These are phyloP conservation scores for Syncerus caffer DNA, from an alignment of 2,797 vertebrate genomes.

Conservation along the genomic window DNA sequence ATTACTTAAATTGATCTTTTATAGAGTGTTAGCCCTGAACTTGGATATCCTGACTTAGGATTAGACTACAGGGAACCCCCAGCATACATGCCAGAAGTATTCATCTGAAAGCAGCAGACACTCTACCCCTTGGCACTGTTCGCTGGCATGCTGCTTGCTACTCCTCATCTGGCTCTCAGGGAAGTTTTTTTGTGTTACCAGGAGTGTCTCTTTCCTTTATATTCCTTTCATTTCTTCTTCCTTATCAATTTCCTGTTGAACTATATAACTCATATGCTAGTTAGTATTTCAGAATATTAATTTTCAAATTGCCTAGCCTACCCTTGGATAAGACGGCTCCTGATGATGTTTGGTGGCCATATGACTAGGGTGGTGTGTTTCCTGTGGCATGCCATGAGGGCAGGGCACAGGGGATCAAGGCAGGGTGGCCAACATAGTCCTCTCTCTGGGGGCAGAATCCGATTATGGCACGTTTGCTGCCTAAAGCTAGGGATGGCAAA, in stretches of 20 bases:
- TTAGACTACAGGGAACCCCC: background rate
- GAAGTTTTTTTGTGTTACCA: background rate
- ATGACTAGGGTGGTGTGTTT: background rate
- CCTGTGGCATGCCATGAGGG: background rate
- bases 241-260: background rate
- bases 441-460: background rate
- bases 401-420: background rate
- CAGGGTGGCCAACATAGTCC: too few relatives aligned
- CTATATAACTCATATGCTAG: background rate
- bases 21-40: background rate
- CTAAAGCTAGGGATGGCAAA: background rate
- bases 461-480: background rate
- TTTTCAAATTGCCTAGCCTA: background rate
- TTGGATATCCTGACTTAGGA: background rate
- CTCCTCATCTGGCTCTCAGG: background rate
- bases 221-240: conserved; percentile 7
- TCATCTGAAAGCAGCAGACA: background rate
- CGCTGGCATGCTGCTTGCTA: background rate
- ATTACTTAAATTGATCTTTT: background rate
- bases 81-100: background rate
- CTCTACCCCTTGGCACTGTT: background rate
- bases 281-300: conserved; percentile 13
- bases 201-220: background rate
- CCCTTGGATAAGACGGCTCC: background rate
- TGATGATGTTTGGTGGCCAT: background rate